Evolutionary conservation across 2,113 vertebrate genomes (phyloP).

Genomic region (Catharus fuscescens): DNA sequence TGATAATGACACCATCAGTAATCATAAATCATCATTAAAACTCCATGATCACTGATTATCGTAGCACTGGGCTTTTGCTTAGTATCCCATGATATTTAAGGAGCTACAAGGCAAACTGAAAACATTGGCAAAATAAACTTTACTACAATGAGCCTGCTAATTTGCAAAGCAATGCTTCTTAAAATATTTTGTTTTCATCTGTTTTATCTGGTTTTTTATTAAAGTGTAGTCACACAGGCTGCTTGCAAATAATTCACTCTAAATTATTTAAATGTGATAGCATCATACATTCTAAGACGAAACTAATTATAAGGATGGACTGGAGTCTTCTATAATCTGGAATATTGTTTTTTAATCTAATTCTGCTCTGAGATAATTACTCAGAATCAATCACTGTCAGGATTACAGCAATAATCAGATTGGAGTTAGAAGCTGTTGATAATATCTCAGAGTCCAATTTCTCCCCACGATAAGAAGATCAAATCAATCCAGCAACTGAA

Average conservation of each 20-base stretch:
- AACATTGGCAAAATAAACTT: slow-evolving; percentile 33
- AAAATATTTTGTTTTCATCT: slow-evolving; percentile 15
- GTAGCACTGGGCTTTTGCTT: neutral
- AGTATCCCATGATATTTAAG: neutral
- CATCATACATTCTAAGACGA: slow-evolving; percentile 62
- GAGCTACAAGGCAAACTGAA: neutral
- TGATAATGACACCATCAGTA: slow-evolving; percentile 40
- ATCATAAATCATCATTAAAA: slow-evolving; percentile 42
- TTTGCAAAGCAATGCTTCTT: neutral
- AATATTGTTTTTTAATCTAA: slow-evolving; percentile 83
- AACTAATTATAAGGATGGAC: slow-evolving; percentile 69
- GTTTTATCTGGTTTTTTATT: slow-evolving; percentile 47
- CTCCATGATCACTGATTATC: slow-evolving; percentile 12
- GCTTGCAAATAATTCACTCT: slow-evolving; percentile 46
- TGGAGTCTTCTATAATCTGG: slow-evolving; percentile 67
- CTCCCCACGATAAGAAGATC: slow-evolving; percentile 69
- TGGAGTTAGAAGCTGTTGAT: slow-evolving; percentile 68
- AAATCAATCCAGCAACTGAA: slow-evolving; percentile 71
- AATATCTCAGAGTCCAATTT: slow-evolving; percentile 73
- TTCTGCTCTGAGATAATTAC: slow-evolving; percentile 80
- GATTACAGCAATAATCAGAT: slow-evolving; percentile 81
- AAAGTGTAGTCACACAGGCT: slow-evolving; percentile 10
- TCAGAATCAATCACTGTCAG: slow-evolving; percentile 84
- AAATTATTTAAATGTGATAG: slow-evolving; percentile 71
- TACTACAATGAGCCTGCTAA: neutral